A percentile compares a stretch with the other conserved stretches of the same genome.
Conservation (phyloP, 2,797 vertebrate species). For the Melanotaenia maccullochi region DNA sequence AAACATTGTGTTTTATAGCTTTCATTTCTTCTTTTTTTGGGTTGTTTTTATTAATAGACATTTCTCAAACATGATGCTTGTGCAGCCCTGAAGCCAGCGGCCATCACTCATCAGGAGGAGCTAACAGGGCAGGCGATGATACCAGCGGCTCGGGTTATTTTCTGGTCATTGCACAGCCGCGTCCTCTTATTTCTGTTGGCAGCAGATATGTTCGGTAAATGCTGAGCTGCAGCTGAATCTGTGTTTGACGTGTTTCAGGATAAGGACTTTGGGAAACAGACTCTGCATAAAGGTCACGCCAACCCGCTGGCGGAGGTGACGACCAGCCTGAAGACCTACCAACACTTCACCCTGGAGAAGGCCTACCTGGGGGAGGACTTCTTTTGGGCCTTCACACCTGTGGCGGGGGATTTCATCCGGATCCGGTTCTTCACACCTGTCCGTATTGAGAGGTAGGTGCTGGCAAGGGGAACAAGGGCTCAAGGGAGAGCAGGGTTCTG, state of each 20-base stretch:
- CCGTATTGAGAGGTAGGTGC: constrained; percentile 90
- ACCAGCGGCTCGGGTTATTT: neutral
- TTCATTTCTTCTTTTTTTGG: no score
- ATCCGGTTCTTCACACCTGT: constrained; percentile 97
- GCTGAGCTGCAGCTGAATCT: neutral
- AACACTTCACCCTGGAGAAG: constrained; percentile 98
- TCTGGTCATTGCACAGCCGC: constrained; percentile 5
- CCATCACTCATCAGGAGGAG: no score
- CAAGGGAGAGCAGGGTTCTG: no score
- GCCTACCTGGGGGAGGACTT: constrained; percentile 96
- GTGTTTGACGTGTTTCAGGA: constrained; percentile 80
- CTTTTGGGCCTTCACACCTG: constrained; percentile 98
- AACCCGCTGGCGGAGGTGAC: constrained; percentile 97
- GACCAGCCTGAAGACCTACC: constrained; percentile 98
- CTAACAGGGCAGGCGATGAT: neutral
- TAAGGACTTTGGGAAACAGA: constrained; percentile 89
- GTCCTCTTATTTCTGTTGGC: neutral
- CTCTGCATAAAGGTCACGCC: constrained; percentile 92
- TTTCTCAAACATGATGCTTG: no score
- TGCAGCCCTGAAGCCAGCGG: no score
- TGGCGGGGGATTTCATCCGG: constrained; percentile 94
- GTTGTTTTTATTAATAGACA: no score
- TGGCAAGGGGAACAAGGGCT: fast-evolving
- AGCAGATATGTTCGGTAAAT: neutral
- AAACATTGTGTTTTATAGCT: no score